phyloP scores from a whole-genome alignment of 2,797 vertebrate species.

The Anas bahamensis region DNA sequence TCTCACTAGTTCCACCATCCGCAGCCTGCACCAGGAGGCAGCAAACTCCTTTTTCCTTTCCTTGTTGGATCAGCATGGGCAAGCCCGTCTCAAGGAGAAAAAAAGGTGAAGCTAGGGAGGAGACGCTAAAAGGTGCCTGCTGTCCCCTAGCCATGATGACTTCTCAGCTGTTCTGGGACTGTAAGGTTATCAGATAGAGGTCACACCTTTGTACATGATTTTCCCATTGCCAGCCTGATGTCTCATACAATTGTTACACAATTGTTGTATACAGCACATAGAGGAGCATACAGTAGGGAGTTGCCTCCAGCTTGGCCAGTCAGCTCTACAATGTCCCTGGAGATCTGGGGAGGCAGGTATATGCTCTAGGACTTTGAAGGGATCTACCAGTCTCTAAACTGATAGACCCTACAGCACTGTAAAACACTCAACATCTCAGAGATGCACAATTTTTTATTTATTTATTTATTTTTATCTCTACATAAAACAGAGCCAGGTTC shows the following conservation, averaged over 20 bases:
- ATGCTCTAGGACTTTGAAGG: neutral
- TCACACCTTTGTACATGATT: rapidly evolving
- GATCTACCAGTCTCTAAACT: neutral
- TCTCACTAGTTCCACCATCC: neutral
- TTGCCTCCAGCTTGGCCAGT: neutral
- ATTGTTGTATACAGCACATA: neutral
- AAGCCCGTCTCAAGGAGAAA: neutral
- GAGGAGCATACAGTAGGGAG: neutral
- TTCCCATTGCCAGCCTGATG: neutral
- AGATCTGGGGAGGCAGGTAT: neutral
- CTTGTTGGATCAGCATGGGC: neutral
- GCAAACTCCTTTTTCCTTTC: neutral
- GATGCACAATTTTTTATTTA: neutral
- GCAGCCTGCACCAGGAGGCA: neutral
- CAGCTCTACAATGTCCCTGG: neutral
- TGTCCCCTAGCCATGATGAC: neutral
- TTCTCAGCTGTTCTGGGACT: neutral
- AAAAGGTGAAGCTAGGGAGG: neutral
- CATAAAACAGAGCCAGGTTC: neutral
- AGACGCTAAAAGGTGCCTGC: neutral
- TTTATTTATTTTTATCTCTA: neutral
- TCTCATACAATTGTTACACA: neutral
- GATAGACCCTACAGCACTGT: neutral
- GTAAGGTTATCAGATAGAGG: neutral
- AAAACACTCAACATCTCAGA: neutral